These are phyloP conservation scores for Lophius americanus DNA, from an alignment of 2,797 vertebrate genomes.

Conservation along the genomic window DNA sequence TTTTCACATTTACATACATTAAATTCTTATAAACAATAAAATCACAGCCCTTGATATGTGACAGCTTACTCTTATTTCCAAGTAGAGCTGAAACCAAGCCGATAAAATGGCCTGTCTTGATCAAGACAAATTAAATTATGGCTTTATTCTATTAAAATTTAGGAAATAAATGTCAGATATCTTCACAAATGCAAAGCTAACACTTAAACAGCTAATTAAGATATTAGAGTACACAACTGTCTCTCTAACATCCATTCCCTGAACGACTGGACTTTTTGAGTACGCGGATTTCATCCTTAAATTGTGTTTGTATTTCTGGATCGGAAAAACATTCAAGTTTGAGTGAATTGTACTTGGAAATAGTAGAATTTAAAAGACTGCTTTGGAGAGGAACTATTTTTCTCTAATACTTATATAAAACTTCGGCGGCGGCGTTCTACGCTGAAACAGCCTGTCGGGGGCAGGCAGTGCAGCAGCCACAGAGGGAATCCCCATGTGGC, in stretches of 20 bases:
- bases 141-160: too few species aligned
- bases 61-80: background rate
- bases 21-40: background rate
- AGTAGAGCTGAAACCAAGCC: background rate
- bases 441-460: constrained; percentile 33
- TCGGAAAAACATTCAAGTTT: too few species aligned
- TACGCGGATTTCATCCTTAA: too few species aligned
- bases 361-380: background rate
- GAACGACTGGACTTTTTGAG: too few species aligned
- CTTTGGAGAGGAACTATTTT: background rate
- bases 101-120: background rate
- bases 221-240: too few species aligned
- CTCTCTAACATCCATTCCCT: too few species aligned
- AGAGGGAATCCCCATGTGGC: constrained; percentile 57
- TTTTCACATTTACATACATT: background rate
- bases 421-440: constrained; percentile 45
- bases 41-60: too few species aligned
- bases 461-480: constrained; percentile 18
- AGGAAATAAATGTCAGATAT: background rate
- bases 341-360: too few species aligned
- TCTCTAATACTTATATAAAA: constrained; percentile 5
- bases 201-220: background rate
- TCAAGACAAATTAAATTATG: background rate
- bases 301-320: too few species aligned
- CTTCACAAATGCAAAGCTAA: background rate